Evolutionary conservation across 2,797 vertebrate genomes (phyloP), one percentile per base, ranked within the genome.

Genomic region (Urophycis tenuis): DNA sequence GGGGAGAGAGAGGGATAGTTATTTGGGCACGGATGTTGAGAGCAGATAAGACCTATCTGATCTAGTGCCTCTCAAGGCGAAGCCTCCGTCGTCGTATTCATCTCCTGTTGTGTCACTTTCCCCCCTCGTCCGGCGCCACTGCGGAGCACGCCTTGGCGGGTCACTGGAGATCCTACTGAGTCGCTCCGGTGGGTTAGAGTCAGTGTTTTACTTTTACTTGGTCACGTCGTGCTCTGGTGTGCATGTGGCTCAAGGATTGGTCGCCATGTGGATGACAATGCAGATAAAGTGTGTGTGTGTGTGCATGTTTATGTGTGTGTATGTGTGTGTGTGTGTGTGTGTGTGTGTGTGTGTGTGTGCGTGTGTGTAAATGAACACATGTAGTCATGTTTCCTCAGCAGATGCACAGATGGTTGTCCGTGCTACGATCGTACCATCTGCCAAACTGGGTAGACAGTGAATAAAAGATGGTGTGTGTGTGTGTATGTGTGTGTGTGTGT

Each of bases 81-180:
- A 76, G 82, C 75, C 49, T 79, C 75, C 64, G 53, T 78, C n/a
- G n/a, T n/a, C 17, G 29, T 81, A 79, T 84, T 90, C 80, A 81
- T 84, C 77, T 36, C 70, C 22, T 70, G 80, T 19, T 53, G 17
- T 53, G 17, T 53, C 45, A 19, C 45, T 53, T 22, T 53, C 45
- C 53, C n/a, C n/a, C n/a, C 29, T 29, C 53, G 53, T 60, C 53
- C 25, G 22, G 9, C 22, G 25, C 17, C n/a, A 60, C 53, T 7
- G 8, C n/a, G 7, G 6, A 25, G 5, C 7, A 25, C n/a, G 10
- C 53, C 53, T 60, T 60, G 22, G 49, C 49, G 8, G 19, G n/a
- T n/a, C 19, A 10, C 9, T 60, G 53, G 53, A 8, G 25, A n/a
- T 25, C 53, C 53, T 19, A 17, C 3, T n/a, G 41, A 45, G 22